Base-by-base conservation (phyloP, 2,113 vertebrate genomes). In the Ceratotherium simum region DNA sequence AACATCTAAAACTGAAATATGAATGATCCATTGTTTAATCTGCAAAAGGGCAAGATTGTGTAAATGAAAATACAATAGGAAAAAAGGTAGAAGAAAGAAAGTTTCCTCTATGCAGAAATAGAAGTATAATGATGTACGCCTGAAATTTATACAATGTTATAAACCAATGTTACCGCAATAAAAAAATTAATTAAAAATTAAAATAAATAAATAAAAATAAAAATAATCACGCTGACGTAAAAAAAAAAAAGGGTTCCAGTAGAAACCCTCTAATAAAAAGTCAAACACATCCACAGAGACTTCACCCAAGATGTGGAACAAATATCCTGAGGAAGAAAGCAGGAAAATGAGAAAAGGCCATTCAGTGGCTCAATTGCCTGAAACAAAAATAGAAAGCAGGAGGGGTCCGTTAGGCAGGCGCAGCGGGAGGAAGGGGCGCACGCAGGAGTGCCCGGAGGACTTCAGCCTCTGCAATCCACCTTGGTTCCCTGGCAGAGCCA, bases 21-120 rank as follows among this genome's bases (percentile, higher is more conserved):
- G 85, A 96, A 96, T 54, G 70, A 81, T 18, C 64, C 33, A 29
- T 90, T 86, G 90, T 94, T 96, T 86, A 75, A 73, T 60, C 86
- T 60, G n/a, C 48, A 86, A 83, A 91, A 97, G 60, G 56, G 33
- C 78, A 64, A 62, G 56, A 51, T 65, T 29, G 4, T 48, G 23
- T 51, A 72, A 72, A 60, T 88, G 73, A 95, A 97, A 94, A 94
- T 51, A 80, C 16, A 46, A 23, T 11, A 31, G 9, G 48, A 4
- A 90, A 80, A 39, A 42, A 58, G 48, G 29, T 29, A 78, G 4
- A 31, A 33, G 62, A 72, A 92, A 96, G 82, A 72, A 92, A 96
- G 82, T n/a, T 58, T 65, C 46, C 65, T 42, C 42, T 42, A 42
- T 42, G 42, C 42, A 42, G 42, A 42, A 42, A 42, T 5, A 42